A percentile compares a stretch with the other conserved stretches of the same genome.
Evolutionary conservation across 2,888 invertebrate genomes (phyloP).

Genomic region (Phortica okadai): DNA sequence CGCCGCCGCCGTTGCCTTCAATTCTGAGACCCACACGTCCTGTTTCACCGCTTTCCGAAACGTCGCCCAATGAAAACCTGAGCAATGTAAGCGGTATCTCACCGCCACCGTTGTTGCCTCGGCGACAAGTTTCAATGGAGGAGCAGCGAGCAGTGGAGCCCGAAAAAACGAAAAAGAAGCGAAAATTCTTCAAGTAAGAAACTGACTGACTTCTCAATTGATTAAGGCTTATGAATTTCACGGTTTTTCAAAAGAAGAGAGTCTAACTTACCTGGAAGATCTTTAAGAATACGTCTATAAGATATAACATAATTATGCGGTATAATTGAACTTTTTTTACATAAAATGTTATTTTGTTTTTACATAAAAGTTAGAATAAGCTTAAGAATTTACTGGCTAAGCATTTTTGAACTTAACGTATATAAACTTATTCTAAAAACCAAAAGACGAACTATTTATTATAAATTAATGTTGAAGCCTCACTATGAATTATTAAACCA

Average conservation of each 20-base stretch:
- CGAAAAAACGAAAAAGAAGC: conserved; percentile 67
- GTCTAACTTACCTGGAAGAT: neutral
- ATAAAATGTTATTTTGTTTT: conserved; percentile 36
- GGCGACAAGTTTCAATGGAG: conserved; percentile 52
- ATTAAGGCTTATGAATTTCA: neutral
- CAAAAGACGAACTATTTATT: neutral
- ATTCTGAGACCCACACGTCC: conserved; percentile 62
- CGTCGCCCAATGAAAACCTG: neutral
- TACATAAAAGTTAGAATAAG: conserved; percentile 8
- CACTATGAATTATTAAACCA: too few species aligned
- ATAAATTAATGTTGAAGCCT: too few species aligned
- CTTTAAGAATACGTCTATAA: too few species aligned
- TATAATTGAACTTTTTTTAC: conserved; percentile 66
- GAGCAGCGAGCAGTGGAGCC: conserved; percentile 46
- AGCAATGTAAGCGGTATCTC: conserved; percentile 29
- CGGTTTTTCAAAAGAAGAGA: neutral
- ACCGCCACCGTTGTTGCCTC: conserved; percentile 68
- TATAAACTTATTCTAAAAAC: neutral
- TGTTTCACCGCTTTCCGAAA: conserved; percentile 48
- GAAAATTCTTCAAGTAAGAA: conserved; percentile 62
- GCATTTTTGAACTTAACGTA: conserved; percentile 2
- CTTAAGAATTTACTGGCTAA: conserved; percentile 11
- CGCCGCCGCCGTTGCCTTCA: conserved; percentile 52
- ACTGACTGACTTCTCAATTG: neutral
- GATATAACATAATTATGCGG: too few species aligned